Evolutionary conservation across 2,888 invertebrate species (phyloP).

Genomic region (Chrysina gloriosa): DNA sequence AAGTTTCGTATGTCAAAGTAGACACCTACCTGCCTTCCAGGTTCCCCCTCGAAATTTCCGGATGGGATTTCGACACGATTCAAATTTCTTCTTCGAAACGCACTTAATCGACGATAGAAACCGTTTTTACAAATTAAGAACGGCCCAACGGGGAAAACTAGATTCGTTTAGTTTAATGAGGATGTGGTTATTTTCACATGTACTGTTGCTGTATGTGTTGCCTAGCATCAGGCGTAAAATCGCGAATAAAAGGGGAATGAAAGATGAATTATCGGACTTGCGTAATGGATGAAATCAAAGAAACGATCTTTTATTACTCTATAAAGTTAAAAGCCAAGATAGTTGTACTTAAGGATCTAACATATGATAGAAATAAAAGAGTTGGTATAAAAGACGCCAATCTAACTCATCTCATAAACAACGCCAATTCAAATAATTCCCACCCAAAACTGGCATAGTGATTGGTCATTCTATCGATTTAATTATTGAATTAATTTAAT

Average conservation of each 20-base stretch:
- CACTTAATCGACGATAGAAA: not conserved
- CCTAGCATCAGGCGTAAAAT: constrained; percentile 23
- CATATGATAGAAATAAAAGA: too few species aligned
- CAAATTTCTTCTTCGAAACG: not conserved
- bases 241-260: constrained; percentile 5
- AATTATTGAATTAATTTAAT: too few species aligned
- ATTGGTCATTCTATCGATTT: too few species aligned
- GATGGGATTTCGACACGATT: not conserved
- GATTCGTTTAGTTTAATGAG: constrained; percentile 17
- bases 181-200: constrained; percentile 36
- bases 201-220: constrained; percentile 9
- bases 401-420: too few species aligned
- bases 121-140: not conserved
- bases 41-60: not conserved
- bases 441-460: too few species aligned
- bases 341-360: too few species aligned
- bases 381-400: too few species aligned
- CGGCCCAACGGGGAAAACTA: not conserved
- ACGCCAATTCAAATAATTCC: too few species aligned
- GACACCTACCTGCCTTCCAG: too few species aligned
- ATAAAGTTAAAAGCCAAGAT: too few species aligned
- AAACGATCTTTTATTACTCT: too few species aligned
- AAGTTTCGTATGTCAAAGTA: constrained; percentile 1
- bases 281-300: too few species aligned
- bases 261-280: constrained; percentile 27